Evolutionary conservation across 2,113 vertebrate species (phyloP).

Genomic region (Lethenteron camtschaticum): DNA sequence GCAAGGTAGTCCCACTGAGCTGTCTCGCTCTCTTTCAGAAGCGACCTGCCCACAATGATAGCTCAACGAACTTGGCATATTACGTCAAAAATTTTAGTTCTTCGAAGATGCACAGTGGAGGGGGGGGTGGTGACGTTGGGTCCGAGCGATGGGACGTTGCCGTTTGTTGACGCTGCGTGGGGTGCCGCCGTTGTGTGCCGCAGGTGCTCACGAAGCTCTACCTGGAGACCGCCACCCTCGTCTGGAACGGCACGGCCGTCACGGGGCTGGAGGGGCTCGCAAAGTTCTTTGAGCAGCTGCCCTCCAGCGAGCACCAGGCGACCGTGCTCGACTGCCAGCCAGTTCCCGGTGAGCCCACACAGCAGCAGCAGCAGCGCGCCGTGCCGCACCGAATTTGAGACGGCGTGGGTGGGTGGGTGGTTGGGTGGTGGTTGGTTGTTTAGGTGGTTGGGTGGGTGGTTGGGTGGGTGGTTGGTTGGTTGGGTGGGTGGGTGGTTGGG

Average conservation of each 20-base stretch:
- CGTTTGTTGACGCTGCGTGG: neutral
- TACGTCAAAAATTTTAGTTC: neutral
- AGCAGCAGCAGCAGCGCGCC: neutral
- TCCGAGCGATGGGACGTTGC: neutral
- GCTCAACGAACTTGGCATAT: neutral
- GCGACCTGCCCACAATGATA: neutral
- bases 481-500: neutral
- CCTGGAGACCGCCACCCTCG: slow-evolving; percentile 63
- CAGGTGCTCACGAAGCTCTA: slow-evolving; percentile 67
- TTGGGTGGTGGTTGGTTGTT: too few relatives aligned
- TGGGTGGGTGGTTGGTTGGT: too few relatives aligned
- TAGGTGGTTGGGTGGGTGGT: too few relatives aligned
- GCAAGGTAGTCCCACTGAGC: too few relatives aligned
- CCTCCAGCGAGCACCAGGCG: slow-evolving; percentile 80
- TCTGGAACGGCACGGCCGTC: slow-evolving; percentile 87
- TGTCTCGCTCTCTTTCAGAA: too few relatives aligned
- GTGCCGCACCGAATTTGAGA: too few relatives aligned
- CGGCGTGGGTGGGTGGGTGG: neutral
- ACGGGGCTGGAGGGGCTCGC: slow-evolving; percentile 58
- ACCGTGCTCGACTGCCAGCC: slow-evolving; percentile 76
- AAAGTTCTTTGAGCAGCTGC: slow-evolving; percentile 83
- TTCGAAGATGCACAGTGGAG: neutral
- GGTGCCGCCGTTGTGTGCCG: slow-evolving; percentile 4
- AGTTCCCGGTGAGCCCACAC: slow-evolving; percentile 46
- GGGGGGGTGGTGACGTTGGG: neutral